Base-by-base conservation (phyloP, 1,140 invertebrate genomes). In the Heliconius hewitsoni region DNA sequence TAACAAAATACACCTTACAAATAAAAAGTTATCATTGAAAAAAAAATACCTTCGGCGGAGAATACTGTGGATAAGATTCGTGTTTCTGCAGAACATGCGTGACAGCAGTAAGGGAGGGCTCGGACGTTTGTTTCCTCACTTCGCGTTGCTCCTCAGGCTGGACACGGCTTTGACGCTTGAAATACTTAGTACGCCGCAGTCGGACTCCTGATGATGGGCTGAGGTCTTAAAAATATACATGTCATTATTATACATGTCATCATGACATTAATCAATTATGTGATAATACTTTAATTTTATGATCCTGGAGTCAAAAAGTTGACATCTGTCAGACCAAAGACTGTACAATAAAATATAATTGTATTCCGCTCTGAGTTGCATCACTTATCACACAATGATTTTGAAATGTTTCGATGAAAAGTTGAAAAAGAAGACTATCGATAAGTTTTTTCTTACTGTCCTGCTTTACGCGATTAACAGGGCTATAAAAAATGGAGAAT, bases 141-240 rank as follows among this genome's bases (percentile, higher is more conserved):
- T 89, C 89, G 0, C 86, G 82, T 23, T 60, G 60, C 11, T 91
- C 91, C 0, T 93, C 92, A 1, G 88, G 86, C 19, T 83, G 82
- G 81, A 87, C 93, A 80, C 82, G 89, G 81, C 76, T 91, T 87
- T 87, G 95, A 52, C 84, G 84, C 81, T 91, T 91, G 75, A 91
- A 91, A 71, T 80, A 91, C 84, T 87, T 95, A 52, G 84, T 92
- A 74, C 85, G 94, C 72, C 81, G 94, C 82, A 91, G 84, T 84
- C 82, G 90, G 27, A 81, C 87, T 77, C 82, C 91, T 8, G 82
- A 89, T 82, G 84, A 73, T 13, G 82, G 66, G 74, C 80, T 66
- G 27, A 66, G 23, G 27, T 66, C 60, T 66, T 27, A n/a, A 66
- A 66, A 66, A 27, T 60, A 60, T 52, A 52, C 50, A 52, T 19